Evolutionary conservation across 2,888 invertebrate species (phyloP).

Genomic region (Mimas tiliae): DNA sequence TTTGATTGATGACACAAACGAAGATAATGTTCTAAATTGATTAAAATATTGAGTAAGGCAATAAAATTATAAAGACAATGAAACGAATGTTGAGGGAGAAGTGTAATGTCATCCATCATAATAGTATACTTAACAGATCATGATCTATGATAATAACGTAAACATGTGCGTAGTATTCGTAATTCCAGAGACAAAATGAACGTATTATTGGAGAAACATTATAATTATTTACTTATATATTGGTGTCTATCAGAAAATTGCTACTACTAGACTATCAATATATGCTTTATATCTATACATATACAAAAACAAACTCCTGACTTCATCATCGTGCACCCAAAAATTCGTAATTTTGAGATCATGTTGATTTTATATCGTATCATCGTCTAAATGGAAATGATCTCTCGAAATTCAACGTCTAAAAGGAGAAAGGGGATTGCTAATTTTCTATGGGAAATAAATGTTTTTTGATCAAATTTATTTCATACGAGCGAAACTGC

Average conservation of each 20-base stretch:
- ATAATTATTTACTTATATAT: not conserved
- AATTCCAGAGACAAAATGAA: slow-evolving; percentile 9
- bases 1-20: slow-evolving; percentile 71
- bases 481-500: too few relatives aligned
- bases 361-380: not conserved
- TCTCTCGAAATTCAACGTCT: too few relatives aligned
- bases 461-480: too few relatives aligned
- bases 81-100: slow-evolving; percentile 62
- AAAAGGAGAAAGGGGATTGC: too few relatives aligned
- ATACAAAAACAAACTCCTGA: too few relatives aligned
- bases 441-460: too few relatives aligned
- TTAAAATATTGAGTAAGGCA: slow-evolving; percentile 69
- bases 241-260: not conserved
- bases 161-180: slow-evolving; percentile 30
- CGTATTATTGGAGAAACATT: not conserved
- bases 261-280: too few relatives aligned
- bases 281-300: too few relatives aligned
- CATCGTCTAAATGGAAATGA: too few relatives aligned
- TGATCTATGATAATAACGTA: slow-evolving; percentile 52
- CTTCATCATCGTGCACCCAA: too few relatives aligned
- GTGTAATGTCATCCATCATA: slow-evolving; percentile 68
- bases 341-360: too few relatives aligned
- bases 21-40: slow-evolving; percentile 66
- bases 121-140: slow-evolving; percentile 52
- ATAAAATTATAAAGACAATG: slow-evolving; percentile 60